A percentile compares a stretch with the other conserved stretches of the same genome.
Evolutionary conservation across 2,888 invertebrate genomes (phyloP).

Genomic region (Archaeoteleia sp.): DNA sequence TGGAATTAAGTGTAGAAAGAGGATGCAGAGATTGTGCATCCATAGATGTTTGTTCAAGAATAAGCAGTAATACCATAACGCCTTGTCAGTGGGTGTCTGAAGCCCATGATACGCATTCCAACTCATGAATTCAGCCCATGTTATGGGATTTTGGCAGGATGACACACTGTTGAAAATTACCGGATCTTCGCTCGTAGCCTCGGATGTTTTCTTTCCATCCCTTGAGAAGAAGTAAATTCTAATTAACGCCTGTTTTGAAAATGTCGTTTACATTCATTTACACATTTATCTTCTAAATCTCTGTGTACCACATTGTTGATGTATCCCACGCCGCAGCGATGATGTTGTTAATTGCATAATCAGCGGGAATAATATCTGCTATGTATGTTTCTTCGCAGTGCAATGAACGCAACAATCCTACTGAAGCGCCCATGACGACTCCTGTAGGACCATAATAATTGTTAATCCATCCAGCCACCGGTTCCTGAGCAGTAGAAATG

Average conservation of each 20-base stretch:
- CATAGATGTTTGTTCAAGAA: slow-evolving; percentile 77
- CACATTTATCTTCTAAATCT: too few relatives aligned
- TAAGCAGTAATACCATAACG: slow-evolving; percentile 81
- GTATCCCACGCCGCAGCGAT: slow-evolving; percentile 79
- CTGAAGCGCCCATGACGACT: slow-evolving; percentile 75
- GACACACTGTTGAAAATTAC: slow-evolving; percentile 92
- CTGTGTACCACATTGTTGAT: slow-evolving; percentile 61
- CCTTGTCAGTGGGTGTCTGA: slow-evolving; percentile 77
- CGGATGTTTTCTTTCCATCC: slow-evolving; percentile 29
- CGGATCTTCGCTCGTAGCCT: slow-evolving; percentile 72
- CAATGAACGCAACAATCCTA: slow-evolving; percentile 80
- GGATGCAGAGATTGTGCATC: slow-evolving; percentile 76
- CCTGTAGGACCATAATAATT: slow-evolving; percentile 83
- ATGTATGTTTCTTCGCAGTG: too few relatives aligned
- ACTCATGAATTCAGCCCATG: slow-evolving; percentile 82
- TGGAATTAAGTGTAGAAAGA: slow-evolving; percentile 79
- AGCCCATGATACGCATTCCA: slow-evolving; percentile 76
- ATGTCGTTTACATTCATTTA: too few relatives aligned
- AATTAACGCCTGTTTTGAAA: too few relatives aligned
- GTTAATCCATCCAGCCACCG: slow-evolving; percentile 80
- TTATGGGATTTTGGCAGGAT: slow-evolving; percentile 86
- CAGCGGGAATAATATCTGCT: slow-evolving; percentile 83
- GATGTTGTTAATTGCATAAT: slow-evolving; percentile 80
- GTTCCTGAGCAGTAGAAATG: slow-evolving; percentile 72
- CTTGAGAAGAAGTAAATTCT: slow-evolving; percentile 28